Percentiles rank a stretch among this genome's conserved stretches.
Conservation (phyloP, 1,140 invertebrate species). For the Steinernema khuongi region DNA sequence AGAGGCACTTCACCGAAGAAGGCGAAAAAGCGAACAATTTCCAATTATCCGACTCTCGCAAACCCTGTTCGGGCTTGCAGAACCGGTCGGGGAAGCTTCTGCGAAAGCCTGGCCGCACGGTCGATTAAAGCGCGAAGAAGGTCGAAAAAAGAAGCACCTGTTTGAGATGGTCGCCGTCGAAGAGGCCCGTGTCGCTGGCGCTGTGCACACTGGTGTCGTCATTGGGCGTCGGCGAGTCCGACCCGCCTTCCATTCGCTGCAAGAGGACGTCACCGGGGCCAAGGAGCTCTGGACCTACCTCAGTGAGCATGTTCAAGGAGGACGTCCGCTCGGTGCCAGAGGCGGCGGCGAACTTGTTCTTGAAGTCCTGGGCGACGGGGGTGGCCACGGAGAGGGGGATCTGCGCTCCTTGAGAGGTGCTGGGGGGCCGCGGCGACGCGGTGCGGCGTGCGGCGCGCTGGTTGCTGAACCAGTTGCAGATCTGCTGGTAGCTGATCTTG, state of each 20-base stretch:
- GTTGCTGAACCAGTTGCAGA: slow-evolving; percentile 58
- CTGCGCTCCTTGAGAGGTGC: not conserved
- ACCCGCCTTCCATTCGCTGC: slow-evolving; percentile 53
- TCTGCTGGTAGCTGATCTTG: slow-evolving; percentile 53
- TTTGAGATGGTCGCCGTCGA: slow-evolving; percentile 25
- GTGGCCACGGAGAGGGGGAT: slow-evolving; percentile 7
- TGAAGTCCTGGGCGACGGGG: slow-evolving; percentile 15
- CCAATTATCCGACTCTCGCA: no score
- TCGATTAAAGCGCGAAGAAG: slow-evolving; percentile 2
- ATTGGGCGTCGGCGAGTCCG: slow-evolving; percentile 52
- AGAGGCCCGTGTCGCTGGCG: slow-evolving; percentile 42
- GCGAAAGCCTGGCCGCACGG: not conserved
- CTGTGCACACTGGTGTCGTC: slow-evolving; percentile 51
- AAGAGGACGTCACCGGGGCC: slow-evolving; percentile 22
- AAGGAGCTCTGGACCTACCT: not conserved
- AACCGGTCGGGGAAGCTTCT: not conserved
- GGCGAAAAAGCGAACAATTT: no score
- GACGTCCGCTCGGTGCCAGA: slow-evolving; percentile 37
- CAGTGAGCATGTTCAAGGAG: slow-evolving; percentile 26
- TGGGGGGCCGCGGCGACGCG: slow-evolving; percentile 4
- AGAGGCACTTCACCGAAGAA: no score
- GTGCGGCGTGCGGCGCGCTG: slow-evolving; percentile 36
- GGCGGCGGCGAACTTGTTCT: not conserved
- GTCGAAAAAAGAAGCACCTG: slow-evolving; percentile 17
- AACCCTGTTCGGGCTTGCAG: not conserved